phyloP scores from a whole-genome alignment of 30 jellyfish, hydroid and myxozoan genomes.

The Aurelia aurita region DNA sequence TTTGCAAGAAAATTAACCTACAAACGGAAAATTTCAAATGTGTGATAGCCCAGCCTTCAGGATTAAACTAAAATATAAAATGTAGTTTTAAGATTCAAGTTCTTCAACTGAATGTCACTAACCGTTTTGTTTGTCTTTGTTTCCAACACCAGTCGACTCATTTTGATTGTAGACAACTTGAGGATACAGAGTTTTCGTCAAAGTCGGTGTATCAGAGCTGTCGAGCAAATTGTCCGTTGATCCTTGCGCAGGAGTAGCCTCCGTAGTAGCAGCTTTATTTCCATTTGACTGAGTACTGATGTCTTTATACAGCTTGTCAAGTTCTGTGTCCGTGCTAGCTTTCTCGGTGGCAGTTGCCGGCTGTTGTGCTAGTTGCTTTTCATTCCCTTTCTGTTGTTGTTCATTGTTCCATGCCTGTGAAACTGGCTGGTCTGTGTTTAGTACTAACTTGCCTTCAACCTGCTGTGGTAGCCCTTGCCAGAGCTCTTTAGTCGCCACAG shows the following conservation, averaged over 20 bases:
- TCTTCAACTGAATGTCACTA: neutral
- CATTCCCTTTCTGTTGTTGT: slow-evolving; percentile 46
- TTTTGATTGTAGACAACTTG: slow-evolving; percentile 6
- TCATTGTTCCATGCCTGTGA: slow-evolving; percentile 2
- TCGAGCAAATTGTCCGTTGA: slow-evolving; percentile 33
- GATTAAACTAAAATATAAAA: too few species aligned
- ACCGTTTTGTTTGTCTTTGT: neutral
- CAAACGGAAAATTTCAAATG: too few species aligned
- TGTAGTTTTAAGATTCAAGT: too few species aligned
- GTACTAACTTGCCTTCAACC: slow-evolving; percentile 60
- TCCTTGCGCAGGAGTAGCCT: slow-evolving; percentile 11
- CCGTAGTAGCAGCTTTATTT: slow-evolving; percentile 6
- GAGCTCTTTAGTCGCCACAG: neutral
- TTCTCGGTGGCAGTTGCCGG: neutral
- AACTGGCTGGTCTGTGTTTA: slow-evolving; percentile 42
- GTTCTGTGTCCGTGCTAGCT: slow-evolving; percentile 21
- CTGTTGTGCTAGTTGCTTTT: slow-evolving; percentile 80
- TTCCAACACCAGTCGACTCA: neutral
- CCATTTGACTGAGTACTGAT: slow-evolving; percentile 9
- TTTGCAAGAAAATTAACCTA: too few species aligned
- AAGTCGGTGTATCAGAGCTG: slow-evolving; percentile 70
- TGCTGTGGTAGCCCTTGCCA: slow-evolving; percentile 57
- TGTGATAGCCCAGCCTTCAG: too few species aligned
- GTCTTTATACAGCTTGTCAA: slow-evolving; percentile 33
- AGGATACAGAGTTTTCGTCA: slow-evolving; percentile 63